Evolutionary conservation across 2,113 vertebrate genomes (phyloP).

Genomic region (Antechinus flavipes): DNA sequence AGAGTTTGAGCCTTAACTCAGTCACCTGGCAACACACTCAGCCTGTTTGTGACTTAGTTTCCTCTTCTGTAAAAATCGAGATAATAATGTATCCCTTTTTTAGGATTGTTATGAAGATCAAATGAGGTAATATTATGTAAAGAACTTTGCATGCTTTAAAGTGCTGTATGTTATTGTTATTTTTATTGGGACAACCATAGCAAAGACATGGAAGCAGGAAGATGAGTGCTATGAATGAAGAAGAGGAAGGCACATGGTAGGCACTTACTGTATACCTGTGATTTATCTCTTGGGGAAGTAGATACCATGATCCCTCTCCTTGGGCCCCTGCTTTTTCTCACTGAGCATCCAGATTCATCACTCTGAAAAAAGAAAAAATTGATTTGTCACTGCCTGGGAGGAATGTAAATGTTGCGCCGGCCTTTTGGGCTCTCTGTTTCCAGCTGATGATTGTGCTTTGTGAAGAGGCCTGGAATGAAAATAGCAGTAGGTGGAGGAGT

Average conservation of each 20-base stretch:
- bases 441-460: constrained; percentile 82
- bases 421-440: constrained; percentile 83
- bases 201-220: neutral
- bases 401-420: constrained; percentile 85
- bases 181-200: neutral
- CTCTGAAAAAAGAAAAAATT: constrained; percentile 82
- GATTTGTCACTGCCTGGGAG: constrained; percentile 83
- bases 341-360: constrained; percentile 71
- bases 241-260: neutral
- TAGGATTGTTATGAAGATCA: neutral
- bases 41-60: neutral
- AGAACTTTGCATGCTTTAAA: neutral
- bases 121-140: neutral
- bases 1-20: neutral
- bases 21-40: too few species aligned
- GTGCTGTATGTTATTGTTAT: neutral
- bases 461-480: constrained; percentile 79
- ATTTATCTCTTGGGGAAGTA: neutral
- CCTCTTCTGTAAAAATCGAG: neutral
- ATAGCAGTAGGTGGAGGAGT: constrained; percentile 77
- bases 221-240: neutral
- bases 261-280: neutral
- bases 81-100: neutral
- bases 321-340: constrained; percentile 72
- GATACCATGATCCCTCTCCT: constrained; percentile 57